These are phyloP conservation scores for Caranx melampygus DNA, from an alignment of 2,113 vertebrate species.

Conservation along the genomic window DNA sequence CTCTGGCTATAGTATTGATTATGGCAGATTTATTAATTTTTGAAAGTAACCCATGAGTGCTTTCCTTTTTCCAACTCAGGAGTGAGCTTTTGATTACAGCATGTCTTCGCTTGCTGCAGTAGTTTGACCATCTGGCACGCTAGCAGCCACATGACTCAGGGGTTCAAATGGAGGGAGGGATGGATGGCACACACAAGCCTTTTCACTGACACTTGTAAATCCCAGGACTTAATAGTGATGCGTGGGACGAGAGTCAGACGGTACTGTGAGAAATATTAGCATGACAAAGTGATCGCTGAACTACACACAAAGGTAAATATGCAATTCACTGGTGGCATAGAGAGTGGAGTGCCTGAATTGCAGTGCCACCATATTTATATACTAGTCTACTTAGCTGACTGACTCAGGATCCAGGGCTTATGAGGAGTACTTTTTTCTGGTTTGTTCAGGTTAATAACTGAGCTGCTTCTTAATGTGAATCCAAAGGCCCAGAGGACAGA, in stretches of 20 bases:
- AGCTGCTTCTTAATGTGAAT: constrained; percentile 14
- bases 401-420: not conserved
- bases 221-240: not conserved
- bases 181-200: not conserved
- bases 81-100: not conserved
- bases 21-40: not conserved
- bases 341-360: not conserved
- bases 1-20: too few species aligned
- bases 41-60: not conserved
- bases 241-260: constrained; percentile 23
- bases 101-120: not conserved
- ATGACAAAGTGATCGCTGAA: not conserved
- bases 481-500: not conserved
- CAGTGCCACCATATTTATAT: not conserved
- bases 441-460: not conserved
- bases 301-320: not conserved
- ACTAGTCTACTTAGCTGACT: not conserved
- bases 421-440: not conserved
- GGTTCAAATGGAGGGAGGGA: constrained; percentile 4
- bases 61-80: not conserved
- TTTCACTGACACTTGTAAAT: constrained; percentile 24
- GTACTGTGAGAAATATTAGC: not conserved
- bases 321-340: not conserved
- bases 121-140: constrained; percentile 27
- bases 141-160: constrained; percentile 14